Percentiles rank a stretch among this genome's conserved stretches.
Conservation (phyloP, 2,888 invertebrate species). For the Petrolisthes cinctipes region DNA sequence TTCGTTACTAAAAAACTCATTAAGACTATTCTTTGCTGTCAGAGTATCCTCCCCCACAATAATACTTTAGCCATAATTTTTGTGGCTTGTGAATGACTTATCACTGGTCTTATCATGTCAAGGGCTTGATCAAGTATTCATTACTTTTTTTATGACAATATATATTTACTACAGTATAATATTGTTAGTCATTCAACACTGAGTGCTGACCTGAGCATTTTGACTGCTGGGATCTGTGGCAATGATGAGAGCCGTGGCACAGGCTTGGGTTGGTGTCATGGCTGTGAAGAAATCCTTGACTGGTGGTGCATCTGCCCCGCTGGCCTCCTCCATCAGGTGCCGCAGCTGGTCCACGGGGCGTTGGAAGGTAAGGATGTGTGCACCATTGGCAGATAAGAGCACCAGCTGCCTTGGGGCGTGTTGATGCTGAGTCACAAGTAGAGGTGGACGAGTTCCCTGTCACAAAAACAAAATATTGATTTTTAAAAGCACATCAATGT, state of each 20-base stretch:
- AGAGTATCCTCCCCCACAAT: no score
- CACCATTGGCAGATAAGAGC: slow-evolving; percentile 87
- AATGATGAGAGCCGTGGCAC: slow-evolving; percentile 86
- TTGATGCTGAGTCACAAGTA: slow-evolving; percentile 80
- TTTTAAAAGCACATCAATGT: slow-evolving; percentile 7
- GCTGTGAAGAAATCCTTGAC: slow-evolving; percentile 86
- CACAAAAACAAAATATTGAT: slow-evolving; percentile 47
- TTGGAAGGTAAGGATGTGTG: slow-evolving; percentile 84
- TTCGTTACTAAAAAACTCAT: no score
- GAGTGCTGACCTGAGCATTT: slow-evolving; percentile 53
- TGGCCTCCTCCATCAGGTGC: slow-evolving; percentile 83
- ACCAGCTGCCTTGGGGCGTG: slow-evolving; percentile 83
- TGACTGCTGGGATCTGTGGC: slow-evolving; percentile 79
- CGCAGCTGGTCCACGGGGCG: slow-evolving; percentile 90
- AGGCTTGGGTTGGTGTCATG: slow-evolving; percentile 89
- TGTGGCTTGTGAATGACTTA: no score
- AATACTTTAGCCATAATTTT: no score
- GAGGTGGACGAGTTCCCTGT: slow-evolving; percentile 74
- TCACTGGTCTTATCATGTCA: no score
- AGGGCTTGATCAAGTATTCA: no score
- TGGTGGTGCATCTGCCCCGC: slow-evolving; percentile 87
- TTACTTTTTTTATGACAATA: no score
- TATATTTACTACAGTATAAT: no score
- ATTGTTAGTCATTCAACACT: no score
- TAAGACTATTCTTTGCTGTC: no score